Evolutionary conservation across 2,888 invertebrate genomes (phyloP).

Genomic region (Beris morrisii): DNA sequence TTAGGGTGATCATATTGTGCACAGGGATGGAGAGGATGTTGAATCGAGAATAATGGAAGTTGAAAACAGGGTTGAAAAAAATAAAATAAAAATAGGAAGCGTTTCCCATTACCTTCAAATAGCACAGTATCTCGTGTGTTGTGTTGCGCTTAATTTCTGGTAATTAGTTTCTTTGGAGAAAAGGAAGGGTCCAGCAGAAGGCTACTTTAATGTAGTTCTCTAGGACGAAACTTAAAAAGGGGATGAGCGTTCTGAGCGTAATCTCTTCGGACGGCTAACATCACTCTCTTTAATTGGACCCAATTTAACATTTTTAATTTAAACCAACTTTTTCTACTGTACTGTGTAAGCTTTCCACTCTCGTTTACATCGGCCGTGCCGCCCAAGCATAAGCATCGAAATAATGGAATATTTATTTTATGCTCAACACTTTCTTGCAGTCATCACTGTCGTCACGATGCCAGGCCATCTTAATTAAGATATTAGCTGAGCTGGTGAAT

Average conservation of each 20-base stretch:
- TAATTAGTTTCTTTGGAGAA: slow-evolving; percentile 34
- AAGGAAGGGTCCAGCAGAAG: slow-evolving; percentile 21
- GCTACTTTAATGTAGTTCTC: slow-evolving; percentile 1
- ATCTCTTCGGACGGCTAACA: slow-evolving; percentile 37
- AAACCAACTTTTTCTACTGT: slow-evolving; percentile 32
- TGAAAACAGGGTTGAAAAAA: slow-evolving; percentile 9
- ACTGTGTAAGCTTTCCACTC: background rate
- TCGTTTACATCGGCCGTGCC: too few relatives aligned
- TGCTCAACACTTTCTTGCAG: slow-evolving; percentile 5
- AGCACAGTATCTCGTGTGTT: slow-evolving; percentile 30
- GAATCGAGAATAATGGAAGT: slow-evolving; percentile 14
- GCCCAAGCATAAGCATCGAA: too few relatives aligned
- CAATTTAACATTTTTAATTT: slow-evolving; percentile 41
- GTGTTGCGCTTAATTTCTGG: slow-evolving; percentile 37
- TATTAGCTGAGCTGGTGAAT: slow-evolving; percentile 24
- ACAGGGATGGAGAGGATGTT: background rate
- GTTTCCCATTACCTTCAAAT: slow-evolving; percentile 28
- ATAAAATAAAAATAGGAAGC: slow-evolving; percentile 18
- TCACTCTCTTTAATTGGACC: slow-evolving; percentile 39
- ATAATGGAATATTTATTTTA: too few relatives aligned
- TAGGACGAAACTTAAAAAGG: too few relatives aligned
- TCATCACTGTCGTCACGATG: slow-evolving; percentile 15
- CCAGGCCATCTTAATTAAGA: slow-evolving; percentile 27
- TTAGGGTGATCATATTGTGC: too few relatives aligned
- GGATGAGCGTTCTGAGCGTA: slow-evolving; percentile 28